Base-by-base conservation (phyloP, 1,140 invertebrate species). In the Lucilia cuprina region DNA sequence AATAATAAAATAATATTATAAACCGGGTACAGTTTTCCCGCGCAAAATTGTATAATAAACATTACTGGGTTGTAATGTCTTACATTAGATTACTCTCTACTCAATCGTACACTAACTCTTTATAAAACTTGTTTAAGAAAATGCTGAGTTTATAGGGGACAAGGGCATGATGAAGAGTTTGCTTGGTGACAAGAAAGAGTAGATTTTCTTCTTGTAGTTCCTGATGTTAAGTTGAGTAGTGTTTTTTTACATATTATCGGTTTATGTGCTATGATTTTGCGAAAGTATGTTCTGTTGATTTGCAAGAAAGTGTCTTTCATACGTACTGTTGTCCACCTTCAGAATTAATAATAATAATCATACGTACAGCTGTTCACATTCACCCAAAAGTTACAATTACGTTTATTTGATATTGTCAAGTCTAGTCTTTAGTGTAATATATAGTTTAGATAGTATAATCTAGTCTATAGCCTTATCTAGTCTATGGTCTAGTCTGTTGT, bases 11-110 rank as follows among this genome's bases (percentile, higher is more conserved):
- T 3, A 12, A 21, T 49, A 47, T 12, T 21, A 30, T 30, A 80
- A 80, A 80, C 77, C 77, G 77, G 77, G 77, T 80, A 80, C 77
- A 80, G 77, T 80, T 80, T 80, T 80, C 77, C 77, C 77, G 77
- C 77, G 77, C 77, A 80, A 80, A 50, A 49, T 80, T 80, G 17
- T 80, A 19, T 19, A 70, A 21, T 25, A 70, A 70, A 70, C 65
- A 70, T 21, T 25, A 21, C 50, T 21, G 25, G 25, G 25, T 2
- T 30, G 25, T 3, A 30, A 3, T 30, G 25, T 3, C 25, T 30
- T 30, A 30, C 25, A 30, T 30, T 30, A 30, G 25, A 30, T 30
- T 19, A 14, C 50, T 5, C 55, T 17, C n/a, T 17, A 60, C 55
- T n/a, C n/a, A 60, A 5, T 60, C 0, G 55, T 9, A 70, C 65